A percentile compares a stretch with the other conserved stretches of the same genome.
Evolutionary conservation across 2,797 vertebrate genomes (phyloP).

Genomic region (Urosaurus nigricauda): DNA sequence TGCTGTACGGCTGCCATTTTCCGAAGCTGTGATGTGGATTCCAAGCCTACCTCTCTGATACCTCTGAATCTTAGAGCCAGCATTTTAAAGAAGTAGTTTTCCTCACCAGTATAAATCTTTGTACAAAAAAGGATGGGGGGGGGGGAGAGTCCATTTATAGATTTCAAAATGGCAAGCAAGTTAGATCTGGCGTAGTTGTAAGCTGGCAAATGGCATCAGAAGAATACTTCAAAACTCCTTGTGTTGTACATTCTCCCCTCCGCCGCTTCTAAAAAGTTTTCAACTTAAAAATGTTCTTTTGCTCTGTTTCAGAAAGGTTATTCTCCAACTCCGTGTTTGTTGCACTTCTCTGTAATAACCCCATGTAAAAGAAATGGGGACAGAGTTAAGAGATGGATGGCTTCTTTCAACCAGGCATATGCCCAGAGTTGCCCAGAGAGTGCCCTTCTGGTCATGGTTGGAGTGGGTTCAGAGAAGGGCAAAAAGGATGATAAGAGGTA

Average conservation of each 20-base stretch:
- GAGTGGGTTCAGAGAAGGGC: too few species aligned
- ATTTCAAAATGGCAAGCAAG: constrained; percentile 55
- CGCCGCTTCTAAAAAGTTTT: neutral
- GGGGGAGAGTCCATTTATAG: constrained; percentile 70
- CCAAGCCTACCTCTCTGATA: constrained; percentile 80
- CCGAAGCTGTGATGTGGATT: constrained; percentile 76
- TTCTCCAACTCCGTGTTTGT: constrained; percentile 75
- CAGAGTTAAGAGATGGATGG: constrained; percentile 57
- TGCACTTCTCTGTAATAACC: constrained; percentile 76
- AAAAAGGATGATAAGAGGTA: too few species aligned
- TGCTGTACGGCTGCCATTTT: constrained; percentile 73
- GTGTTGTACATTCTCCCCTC: constrained; percentile 68
- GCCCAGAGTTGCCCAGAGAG: too few species aligned
- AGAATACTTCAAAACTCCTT: constrained; percentile 67
- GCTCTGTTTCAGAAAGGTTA: constrained; percentile 71
- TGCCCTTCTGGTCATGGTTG: too few species aligned
- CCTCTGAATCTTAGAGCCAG: constrained; percentile 79
- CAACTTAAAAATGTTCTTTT: constrained; percentile 61
- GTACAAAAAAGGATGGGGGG: constrained; percentile 37
- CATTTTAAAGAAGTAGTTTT: constrained; percentile 76
- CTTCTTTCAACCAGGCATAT: constrained; percentile 22
- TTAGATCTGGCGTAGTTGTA: constrained; percentile 59
- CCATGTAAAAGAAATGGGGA: constrained; percentile 55
- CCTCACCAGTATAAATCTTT: constrained; percentile 74
- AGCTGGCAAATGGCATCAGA: constrained; percentile 73